Percentiles rank a stretch among this genome's conserved stretches.
Conservation (phyloP, 2,888 invertebrate species). For the Acronicta aceris region DNA sequence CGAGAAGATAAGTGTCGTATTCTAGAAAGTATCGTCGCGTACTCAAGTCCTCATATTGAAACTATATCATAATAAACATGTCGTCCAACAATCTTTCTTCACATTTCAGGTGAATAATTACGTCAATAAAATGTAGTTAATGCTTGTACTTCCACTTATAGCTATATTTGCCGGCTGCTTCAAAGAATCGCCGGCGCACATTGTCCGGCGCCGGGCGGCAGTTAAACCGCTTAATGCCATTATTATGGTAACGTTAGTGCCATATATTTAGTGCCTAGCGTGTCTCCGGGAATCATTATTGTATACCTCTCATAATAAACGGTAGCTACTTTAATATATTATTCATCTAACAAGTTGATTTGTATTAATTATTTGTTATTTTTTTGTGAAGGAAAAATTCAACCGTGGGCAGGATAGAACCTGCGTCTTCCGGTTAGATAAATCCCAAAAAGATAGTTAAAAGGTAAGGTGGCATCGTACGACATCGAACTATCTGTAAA, state of each 20-base stretch:
- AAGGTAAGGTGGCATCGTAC: too few species aligned
- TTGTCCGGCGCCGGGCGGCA: constrained; percentile 49
- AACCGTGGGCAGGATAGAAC: too few species aligned
- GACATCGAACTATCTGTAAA: too few species aligned
- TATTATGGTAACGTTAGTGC: constrained; percentile 42
- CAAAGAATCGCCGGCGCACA: constrained; percentile 47
- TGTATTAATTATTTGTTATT: constrained; percentile 23
- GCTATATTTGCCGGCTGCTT: constrained; percentile 37
- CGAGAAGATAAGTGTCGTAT: too few species aligned
- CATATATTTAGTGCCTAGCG: constrained; percentile 40
- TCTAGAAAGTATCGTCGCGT: neutral
- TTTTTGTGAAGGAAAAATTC: too few species aligned
- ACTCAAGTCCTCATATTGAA: neutral
- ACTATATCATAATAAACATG: constrained; percentile 8
- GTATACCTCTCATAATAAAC: constrained; percentile 49
- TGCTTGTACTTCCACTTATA: constrained; percentile 34
- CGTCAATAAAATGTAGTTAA: constrained; percentile 30
- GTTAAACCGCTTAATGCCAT: constrained; percentile 43
- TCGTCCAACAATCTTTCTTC: constrained; percentile 4
- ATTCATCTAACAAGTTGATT: constrained; percentile 41
- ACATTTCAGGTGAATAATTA: constrained; percentile 43
- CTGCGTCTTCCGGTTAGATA: too few species aligned
- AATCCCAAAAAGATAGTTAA: too few species aligned
- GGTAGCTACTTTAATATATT: constrained; percentile 34
- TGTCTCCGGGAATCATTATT: constrained; percentile 53